Evolutionary conservation across 2,113 vertebrate species (phyloP).

Genomic region (Nerophis lumbriciformis): DNA sequence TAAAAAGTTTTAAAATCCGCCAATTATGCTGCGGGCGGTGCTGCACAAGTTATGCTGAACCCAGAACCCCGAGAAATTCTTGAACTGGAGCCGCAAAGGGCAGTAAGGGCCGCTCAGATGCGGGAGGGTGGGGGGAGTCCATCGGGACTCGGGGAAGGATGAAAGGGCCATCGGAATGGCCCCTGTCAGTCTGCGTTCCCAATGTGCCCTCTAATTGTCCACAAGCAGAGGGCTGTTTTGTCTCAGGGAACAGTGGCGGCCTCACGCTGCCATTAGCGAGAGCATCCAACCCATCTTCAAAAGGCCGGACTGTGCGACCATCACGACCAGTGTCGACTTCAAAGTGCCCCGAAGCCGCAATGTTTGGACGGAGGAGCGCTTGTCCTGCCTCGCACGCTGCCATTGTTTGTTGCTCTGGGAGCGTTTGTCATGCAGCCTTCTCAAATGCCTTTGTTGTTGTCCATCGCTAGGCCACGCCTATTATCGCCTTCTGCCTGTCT

Average conservation of each 20-base stretch:
- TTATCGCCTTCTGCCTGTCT: background rate
- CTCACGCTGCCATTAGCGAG: constrained; percentile 73
- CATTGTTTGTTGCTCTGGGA: constrained; percentile 35
- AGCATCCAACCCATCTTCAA: constrained; percentile 70
- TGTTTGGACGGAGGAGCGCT: constrained; percentile 55
- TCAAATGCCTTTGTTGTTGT: constrained; percentile 5
- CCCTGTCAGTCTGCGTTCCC: constrained; percentile 69
- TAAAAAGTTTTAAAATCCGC: constrained; percentile 35
- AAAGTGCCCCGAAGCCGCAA: constrained; percentile 54
- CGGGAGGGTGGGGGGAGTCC: constrained; percentile 32
- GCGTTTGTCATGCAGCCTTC: constrained; percentile 20
- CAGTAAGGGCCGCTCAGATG: constrained; percentile 40
- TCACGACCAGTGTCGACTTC: constrained; percentile 67
- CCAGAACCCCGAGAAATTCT: constrained; percentile 62
- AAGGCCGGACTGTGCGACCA: constrained; percentile 50
- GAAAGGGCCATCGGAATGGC: constrained; percentile 63
- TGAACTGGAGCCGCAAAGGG: constrained; percentile 57
- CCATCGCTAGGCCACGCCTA: background rate
- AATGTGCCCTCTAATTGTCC: constrained; percentile 74
- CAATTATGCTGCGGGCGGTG: constrained; percentile 29
- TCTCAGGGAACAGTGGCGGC: constrained; percentile 61
- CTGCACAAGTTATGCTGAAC: constrained; percentile 56
- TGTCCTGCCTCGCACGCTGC: constrained; percentile 48
- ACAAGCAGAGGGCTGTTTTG: constrained; percentile 70
- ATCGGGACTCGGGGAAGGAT: constrained; percentile 53